These are phyloP conservation scores for Brachionus rotundiformis DNA, from an alignment of 1,140 invertebrate genomes.

Conservation along the genomic window DNA sequence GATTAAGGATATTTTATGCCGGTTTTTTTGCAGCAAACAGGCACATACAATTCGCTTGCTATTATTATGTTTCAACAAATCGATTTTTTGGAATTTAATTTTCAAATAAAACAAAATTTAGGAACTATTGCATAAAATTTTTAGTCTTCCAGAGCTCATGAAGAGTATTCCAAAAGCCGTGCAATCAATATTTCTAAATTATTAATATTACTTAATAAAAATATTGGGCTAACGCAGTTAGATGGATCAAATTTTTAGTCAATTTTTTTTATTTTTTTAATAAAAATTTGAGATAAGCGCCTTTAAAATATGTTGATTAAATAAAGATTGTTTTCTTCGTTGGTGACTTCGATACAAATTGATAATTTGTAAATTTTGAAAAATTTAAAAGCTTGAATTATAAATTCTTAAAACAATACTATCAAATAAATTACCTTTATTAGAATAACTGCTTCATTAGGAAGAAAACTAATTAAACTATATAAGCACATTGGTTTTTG, in stretches of 20 bases:
- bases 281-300: too few species aligned
- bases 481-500: too few species aligned
- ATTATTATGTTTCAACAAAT: conserved; percentile 4
- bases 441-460: too few species aligned
- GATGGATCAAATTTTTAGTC: background rate
- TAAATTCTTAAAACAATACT: too few species aligned
- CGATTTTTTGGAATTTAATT: conserved; percentile 10
- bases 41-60: background rate
- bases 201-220: background rate
- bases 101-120: conserved; percentile 5
- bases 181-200: background rate
- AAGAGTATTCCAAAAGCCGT: background rate
- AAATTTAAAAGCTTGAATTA: too few species aligned
- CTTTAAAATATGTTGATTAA: too few species aligned
- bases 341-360: too few species aligned
- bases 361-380: too few species aligned
- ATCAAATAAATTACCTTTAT: too few species aligned
- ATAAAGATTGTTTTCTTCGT: too few species aligned
- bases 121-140: conserved; percentile 3
- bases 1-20: conserved; percentile 15
- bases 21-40: background rate
- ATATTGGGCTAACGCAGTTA: background rate
- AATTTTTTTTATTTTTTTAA: background rate
- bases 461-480: too few species aligned
- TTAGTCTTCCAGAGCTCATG: background rate